Evolutionary conservation across 1,140 invertebrate genomes (phyloP).

Genomic region (Drosophila grimshawi): DNA sequence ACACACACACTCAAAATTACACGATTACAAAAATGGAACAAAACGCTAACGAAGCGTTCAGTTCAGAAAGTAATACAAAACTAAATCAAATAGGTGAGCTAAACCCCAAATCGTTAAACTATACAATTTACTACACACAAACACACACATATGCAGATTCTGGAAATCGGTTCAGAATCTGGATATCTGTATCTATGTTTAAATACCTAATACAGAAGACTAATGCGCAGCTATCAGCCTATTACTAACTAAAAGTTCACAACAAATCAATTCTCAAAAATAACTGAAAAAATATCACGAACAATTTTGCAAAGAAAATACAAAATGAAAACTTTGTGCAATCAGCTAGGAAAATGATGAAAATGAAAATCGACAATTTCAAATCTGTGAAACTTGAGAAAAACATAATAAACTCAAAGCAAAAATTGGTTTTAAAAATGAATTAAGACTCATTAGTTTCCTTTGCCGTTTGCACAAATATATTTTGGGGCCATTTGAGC

Average conservation of each 20-base stretch:
- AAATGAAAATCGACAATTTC: neutral
- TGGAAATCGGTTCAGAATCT: constrained; percentile 4
- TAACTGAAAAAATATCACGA: constrained; percentile 16
- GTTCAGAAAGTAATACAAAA: constrained; percentile 63
- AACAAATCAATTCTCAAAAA: constrained; percentile 25
- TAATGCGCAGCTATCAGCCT: constrained; percentile 70
- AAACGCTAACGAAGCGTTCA: constrained; percentile 43
- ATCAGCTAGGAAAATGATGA: neutral
- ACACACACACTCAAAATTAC: constrained; percentile 42
- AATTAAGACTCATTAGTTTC: neutral
- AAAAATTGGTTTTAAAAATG: no score
- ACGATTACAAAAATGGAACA: constrained; percentile 7
- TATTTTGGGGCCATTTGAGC: constrained; percentile 35
- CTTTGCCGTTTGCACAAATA: constrained; percentile 22
- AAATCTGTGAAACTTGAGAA: no score
- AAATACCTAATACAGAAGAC: constrained; percentile 64
- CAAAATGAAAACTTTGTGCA: constrained; percentile 39
- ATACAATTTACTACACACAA: constrained; percentile 63
- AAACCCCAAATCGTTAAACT: constrained; percentile 84
- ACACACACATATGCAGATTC: constrained; percentile 18
- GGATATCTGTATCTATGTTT: constrained; percentile 35
- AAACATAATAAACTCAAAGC: no score
- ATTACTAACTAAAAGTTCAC: constrained; percentile 71
- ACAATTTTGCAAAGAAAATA: constrained; percentile 21
- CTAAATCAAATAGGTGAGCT: constrained; percentile 82